phyloP scores from a whole-genome alignment of 2,888 invertebrate species.

The Clusia tigrina region DNA sequence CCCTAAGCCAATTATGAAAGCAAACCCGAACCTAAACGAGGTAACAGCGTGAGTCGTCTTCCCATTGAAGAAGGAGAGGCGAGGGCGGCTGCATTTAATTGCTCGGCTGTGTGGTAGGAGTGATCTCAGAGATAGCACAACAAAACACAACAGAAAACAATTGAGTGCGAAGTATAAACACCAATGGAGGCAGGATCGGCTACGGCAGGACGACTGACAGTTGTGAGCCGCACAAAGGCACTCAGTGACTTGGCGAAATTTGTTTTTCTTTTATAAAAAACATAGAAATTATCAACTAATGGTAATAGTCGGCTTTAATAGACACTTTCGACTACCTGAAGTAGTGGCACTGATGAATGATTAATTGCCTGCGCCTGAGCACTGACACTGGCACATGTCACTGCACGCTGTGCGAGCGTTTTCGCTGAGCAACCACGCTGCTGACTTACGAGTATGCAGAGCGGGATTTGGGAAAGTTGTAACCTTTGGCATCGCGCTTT shows the following conservation, averaged over 20 bases:
- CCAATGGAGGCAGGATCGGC: conserved; percentile 35
- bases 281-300: no score
- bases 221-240: not conserved
- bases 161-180: conserved; percentile 61
- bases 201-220: not conserved
- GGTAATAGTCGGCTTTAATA: no score
- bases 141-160: conserved; percentile 60
- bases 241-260: conserved; percentile 25
- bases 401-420: no score
- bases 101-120: conserved; percentile 4
- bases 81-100: conserved; percentile 10
- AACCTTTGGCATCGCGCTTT: not conserved
- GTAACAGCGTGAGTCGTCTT: not conserved
- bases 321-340: no score
- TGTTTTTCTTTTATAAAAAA: conserved; percentile 3
- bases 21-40: not conserved
- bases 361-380: conserved; percentile 27
- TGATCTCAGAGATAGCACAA: not conserved
- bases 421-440: not conserved
- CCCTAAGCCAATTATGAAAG: conserved; percentile 15
- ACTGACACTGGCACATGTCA: conserved; percentile 31
- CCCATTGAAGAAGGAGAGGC: not conserved
- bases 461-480: conserved; percentile 3
- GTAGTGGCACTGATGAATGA: conserved; percentile 20
- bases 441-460: not conserved